Percentiles rank a stretch among this genome's conserved stretches.
Conservation (phyloP, 2,888 invertebrate genomes). For the Sclerodermus sp. region DNA sequence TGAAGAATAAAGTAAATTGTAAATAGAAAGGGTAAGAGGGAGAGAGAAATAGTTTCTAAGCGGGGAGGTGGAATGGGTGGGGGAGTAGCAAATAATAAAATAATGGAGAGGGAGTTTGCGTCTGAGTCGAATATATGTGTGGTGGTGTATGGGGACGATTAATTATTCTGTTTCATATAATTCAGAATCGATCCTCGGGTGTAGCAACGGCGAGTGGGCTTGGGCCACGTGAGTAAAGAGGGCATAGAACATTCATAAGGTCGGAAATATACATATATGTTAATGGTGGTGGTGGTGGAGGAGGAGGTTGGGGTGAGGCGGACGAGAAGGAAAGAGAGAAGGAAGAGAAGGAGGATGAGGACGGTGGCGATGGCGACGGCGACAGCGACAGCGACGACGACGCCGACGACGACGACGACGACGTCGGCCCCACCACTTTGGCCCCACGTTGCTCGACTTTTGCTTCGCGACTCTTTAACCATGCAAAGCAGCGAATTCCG, state of each 20-base stretch:
- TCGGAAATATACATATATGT: slow-evolving; percentile 25
- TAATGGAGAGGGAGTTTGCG: too few species aligned
- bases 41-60: too few species aligned
- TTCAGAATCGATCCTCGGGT: slow-evolving; percentile 19
- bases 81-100: not conserved
- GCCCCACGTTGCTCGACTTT: too few species aligned
- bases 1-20: not conserved
- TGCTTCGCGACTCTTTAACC: slow-evolving; percentile 31
- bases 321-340: too few species aligned
- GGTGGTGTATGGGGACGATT: slow-evolving; percentile 17
- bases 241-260: slow-evolving; percentile 27
- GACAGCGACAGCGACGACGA: too few species aligned
- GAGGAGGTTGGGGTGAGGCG: too few species aligned
- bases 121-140: slow-evolving; percentile 14
- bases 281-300: too few species aligned
- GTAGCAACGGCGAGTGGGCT: slow-evolving; percentile 1
- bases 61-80: not conserved
- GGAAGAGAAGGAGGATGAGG: too few species aligned
- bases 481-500: slow-evolving; percentile 11
- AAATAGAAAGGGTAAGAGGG: not conserved
- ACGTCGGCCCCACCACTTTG: too few species aligned
- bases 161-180: slow-evolving; percentile 21
- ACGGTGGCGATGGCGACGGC: too few species aligned
- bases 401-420: too few species aligned
- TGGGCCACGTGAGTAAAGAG: slow-evolving; percentile 16